Evolutionary conservation across 2,797 vertebrate species (phyloP).

Genomic region (Bradypodion ventrale): DNA sequence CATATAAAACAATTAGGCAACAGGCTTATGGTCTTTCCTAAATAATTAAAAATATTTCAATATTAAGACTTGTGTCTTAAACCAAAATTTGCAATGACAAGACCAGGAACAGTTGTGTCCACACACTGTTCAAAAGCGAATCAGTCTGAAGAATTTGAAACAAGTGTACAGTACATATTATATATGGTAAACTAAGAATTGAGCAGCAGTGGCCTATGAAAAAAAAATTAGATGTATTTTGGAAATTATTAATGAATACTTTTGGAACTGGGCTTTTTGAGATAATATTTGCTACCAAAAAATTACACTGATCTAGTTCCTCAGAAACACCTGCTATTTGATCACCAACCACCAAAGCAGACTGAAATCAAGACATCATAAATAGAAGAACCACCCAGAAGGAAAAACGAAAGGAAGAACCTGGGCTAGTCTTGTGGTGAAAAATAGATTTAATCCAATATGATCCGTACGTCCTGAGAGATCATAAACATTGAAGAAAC

Average conservation of each 20-base stretch:
- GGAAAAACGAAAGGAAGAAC: too few species aligned
- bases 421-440: too few species aligned
- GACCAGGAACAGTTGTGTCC: background rate
- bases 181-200: background rate
- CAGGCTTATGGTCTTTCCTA: background rate
- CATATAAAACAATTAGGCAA: slow-evolving; percentile 41
- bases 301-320: too few species aligned
- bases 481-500: too few species aligned
- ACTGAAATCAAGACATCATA: too few species aligned
- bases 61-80: background rate
- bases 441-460: too few species aligned
- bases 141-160: background rate
- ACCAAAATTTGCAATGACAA: background rate
- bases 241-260: background rate
- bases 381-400: too few species aligned
- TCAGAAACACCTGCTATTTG: too few species aligned
- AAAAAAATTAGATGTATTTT: slow-evolving; percentile 14
- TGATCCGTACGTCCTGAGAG: too few species aligned
- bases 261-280: slow-evolving; percentile 19
- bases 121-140: background rate
- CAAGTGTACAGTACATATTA: background rate
- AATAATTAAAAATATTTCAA: background rate
- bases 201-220: background rate
- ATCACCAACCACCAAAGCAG: too few species aligned
- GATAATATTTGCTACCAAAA: slow-evolving; percentile 22